Evolutionary conservation across 2,888 invertebrate species (phyloP), one percentile per base, ranked within the genome.

Genomic region (Urechis unicinctus): DNA sequence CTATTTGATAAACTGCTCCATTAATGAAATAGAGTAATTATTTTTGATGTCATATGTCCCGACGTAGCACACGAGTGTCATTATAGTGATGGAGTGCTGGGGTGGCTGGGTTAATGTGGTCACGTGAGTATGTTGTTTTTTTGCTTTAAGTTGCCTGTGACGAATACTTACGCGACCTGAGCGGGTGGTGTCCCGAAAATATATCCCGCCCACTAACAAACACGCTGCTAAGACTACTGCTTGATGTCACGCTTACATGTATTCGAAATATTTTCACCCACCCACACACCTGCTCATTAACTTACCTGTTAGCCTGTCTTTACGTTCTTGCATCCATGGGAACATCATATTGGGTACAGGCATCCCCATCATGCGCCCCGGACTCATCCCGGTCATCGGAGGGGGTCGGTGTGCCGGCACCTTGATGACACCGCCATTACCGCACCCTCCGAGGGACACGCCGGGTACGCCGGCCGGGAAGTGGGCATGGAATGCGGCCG

Each of bases 271-370:
- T 17, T 9, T 13, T 36, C 36, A 36, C 36, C 9, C 9, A 13
- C 9, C 36, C 9, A 9, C 36, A n/a, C n/a, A n/a, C n/a, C n/a
- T n/a, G n/a, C n/a, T 53, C 4, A 6, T 5, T 30, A 21, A 63
- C 71, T 66, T 58, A 74, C 74, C 66, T 56, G 70, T 70, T 52
- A 72, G 68, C 51, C 73, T 61, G 57, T 75, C 74, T 52, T 72
- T 64, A 43, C 73, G 58, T 42, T 71, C 68, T 51, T 74, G 72
- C 52, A 73, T 65, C 74, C 74, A 75, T 1, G 65, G 73, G 66
- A 53, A 72, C 67, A 65, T 59, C 45, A 59, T 51, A n/a, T n/a
- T n/a, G n/a, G n/a, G n/a, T 5, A 53, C n/a, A 2, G 29, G 36
- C 21, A 48, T 50, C 21, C 30, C 31, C 36, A 26, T 21, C 31